phyloP scores from a whole-genome alignment of 2,113 vertebrate genomes.

The Athene noctua region DNA sequence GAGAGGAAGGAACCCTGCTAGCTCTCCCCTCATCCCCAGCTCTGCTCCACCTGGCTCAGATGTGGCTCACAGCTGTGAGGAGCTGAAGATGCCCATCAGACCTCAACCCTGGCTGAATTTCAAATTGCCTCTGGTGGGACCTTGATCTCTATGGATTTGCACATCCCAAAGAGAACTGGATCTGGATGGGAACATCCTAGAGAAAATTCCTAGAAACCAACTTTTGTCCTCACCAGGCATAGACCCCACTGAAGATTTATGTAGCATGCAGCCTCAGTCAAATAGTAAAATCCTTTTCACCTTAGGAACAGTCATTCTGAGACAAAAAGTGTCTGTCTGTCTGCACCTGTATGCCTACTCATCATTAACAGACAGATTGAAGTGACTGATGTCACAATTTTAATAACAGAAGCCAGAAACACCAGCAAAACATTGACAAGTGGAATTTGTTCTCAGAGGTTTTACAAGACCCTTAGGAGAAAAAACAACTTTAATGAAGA shows the following conservation, averaged over 20 bases:
- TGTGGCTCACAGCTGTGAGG: neutral
- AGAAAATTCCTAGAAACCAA: neutral
- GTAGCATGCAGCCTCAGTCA: neutral
- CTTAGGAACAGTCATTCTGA: neutral
- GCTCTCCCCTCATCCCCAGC: neutral
- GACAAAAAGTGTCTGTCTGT: neutral
- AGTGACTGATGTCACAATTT: neutral
- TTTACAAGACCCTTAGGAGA: neutral
- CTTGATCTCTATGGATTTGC: neutral
- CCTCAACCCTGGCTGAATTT: neutral
- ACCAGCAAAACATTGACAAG: neutral
- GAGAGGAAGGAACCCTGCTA: neutral
- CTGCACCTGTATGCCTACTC: neutral
- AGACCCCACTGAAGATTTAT: neutral
- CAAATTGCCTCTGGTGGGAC: neutral
- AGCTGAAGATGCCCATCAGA: neutral
- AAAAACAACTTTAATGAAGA: neutral
- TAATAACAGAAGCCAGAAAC: constrained; percentile 19
- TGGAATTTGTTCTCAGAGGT: neutral
- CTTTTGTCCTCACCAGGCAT: neutral
- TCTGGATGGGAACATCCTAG: neutral
- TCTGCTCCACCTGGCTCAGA: neutral
- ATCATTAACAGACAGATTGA: neutral
- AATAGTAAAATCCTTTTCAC: neutral
- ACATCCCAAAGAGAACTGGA: neutral